Evolutionary conservation across 2,888 invertebrate species (phyloP).

Genomic region (Cantharis rustica): DNA sequence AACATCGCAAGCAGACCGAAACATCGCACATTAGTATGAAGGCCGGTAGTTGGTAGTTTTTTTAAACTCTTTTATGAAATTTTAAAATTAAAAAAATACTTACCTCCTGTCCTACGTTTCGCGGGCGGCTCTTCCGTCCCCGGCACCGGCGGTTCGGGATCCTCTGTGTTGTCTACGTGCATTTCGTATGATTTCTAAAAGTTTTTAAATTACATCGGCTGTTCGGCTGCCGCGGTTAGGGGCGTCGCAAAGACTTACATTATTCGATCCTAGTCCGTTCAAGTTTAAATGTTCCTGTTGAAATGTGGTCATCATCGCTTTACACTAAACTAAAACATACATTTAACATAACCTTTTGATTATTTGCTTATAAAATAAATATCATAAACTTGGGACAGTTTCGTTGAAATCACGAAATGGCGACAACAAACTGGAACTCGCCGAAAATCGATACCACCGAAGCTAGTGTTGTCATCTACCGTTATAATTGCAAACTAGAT

Average conservation of each 20-base stretch:
- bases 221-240: not conserved
- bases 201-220: not conserved
- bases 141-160: slow-evolving; percentile 50
- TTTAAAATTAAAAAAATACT: slow-evolving; percentile 42
- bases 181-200: slow-evolving; percentile 4
- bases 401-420: not conserved
- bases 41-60: slow-evolving; percentile 44
- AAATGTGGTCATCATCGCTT: slow-evolving; percentile 51
- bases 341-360: not conserved
- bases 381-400: not conserved
- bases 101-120: slow-evolving; percentile 48
- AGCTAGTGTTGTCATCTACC: not conserved
- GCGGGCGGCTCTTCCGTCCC: slow-evolving; percentile 50
- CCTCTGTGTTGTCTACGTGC: slow-evolving; percentile 16
- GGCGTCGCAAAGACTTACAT: slow-evolving; percentile 17
- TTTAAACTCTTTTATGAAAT: slow-evolving; percentile 22
- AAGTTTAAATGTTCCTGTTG: slow-evolving; percentile 47
- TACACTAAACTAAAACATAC: slow-evolving; percentile 10
- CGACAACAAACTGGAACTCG: not conserved
- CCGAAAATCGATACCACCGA: not conserved
- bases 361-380: not conserved
- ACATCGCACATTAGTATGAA: slow-evolving; percentile 57
- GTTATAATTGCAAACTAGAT: not conserved
- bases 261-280: slow-evolving; percentile 26
- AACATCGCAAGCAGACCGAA: slow-evolving; percentile 60